Evolutionary conservation across 2,888 invertebrate genomes (phyloP).

Genomic region (Hyposoter didymator): DNA sequence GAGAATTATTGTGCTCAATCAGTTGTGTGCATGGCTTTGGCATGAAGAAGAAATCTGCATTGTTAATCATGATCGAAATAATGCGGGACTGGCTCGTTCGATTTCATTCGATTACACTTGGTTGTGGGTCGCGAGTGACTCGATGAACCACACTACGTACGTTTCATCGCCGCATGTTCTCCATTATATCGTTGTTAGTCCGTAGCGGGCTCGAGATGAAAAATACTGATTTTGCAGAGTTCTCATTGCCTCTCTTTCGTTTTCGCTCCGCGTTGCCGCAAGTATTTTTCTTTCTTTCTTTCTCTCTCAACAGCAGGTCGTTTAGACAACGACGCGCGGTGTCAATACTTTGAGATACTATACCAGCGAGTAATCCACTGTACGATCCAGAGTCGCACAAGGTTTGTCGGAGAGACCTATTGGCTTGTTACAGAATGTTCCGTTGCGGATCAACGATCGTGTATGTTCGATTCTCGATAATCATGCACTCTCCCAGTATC

Average conservation of each 20-base stretch:
- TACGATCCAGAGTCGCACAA: slow-evolving; percentile 29
- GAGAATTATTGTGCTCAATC: slow-evolving; percentile 76
- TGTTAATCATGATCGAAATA: slow-evolving; percentile 79
- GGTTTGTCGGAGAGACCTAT: slow-evolving; percentile 43
- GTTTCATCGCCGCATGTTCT: slow-evolving; percentile 23
- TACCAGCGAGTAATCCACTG: slow-evolving; percentile 25
- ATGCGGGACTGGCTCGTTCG: slow-evolving; percentile 65
- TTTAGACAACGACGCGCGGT: slow-evolving; percentile 5
- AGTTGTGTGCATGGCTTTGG: slow-evolving; percentile 45
- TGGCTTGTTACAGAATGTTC: slow-evolving; percentile 44
- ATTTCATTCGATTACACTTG: slow-evolving; percentile 35
- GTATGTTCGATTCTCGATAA: slow-evolving; percentile 41
- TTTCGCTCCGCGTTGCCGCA: neutral
- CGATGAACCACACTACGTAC: slow-evolving; percentile 19
- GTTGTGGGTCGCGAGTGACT: slow-evolving; percentile 7
- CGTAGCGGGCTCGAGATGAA: slow-evolving; percentile 48
- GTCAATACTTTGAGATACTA: slow-evolving; percentile 27
- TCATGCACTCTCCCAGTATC: slow-evolving; percentile 47
- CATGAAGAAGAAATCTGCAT: slow-evolving; percentile 75
- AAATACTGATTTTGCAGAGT: slow-evolving; percentile 55
- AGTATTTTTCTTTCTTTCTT: neutral
- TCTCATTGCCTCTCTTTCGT: slow-evolving; percentile 2
- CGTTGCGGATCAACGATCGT: slow-evolving; percentile 53
- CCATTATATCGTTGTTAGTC: slow-evolving; percentile 46
- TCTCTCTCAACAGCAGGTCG: slow-evolving; percentile 27